Evolutionary conservation across 2,113 vertebrate species (phyloP).

Genomic region (Oncorhynchus gorbuscha): DNA sequence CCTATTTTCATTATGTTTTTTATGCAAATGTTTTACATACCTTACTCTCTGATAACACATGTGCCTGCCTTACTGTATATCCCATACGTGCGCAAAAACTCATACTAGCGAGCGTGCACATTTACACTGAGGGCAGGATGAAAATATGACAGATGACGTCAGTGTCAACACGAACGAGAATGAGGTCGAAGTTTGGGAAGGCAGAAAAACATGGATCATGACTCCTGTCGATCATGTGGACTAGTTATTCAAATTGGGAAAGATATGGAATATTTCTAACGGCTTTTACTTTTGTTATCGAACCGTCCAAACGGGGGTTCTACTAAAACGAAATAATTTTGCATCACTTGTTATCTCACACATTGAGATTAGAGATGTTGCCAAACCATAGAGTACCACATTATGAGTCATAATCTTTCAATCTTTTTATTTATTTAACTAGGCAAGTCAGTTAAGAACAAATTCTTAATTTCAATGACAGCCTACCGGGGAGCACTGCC

Average conservation of each 20-base stretch:
- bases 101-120: background rate
- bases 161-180: constrained; percentile 1
- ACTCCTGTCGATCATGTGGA: no score
- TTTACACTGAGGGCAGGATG: background rate
- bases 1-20: no score
- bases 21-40: no score
- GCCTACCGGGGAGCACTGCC: no score
- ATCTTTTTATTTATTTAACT: no score
- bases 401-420: no score
- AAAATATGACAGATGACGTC: constrained; percentile 2
- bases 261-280: background rate
- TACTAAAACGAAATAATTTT: background rate
- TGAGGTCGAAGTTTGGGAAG: background rate
- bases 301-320: background rate
- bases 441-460: no score
- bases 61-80: no score
- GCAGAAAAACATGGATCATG: background rate
- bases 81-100: background rate
- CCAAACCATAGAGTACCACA: background rate
- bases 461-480: no score
- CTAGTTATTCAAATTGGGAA: no score
- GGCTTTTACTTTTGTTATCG: background rate
- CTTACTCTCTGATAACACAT: no score
- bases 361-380: background rate
- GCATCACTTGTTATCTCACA: background rate